Evolutionary conservation across 2,797 vertebrate genomes (phyloP).

Genomic region (Myotis daubentonii): DNA sequence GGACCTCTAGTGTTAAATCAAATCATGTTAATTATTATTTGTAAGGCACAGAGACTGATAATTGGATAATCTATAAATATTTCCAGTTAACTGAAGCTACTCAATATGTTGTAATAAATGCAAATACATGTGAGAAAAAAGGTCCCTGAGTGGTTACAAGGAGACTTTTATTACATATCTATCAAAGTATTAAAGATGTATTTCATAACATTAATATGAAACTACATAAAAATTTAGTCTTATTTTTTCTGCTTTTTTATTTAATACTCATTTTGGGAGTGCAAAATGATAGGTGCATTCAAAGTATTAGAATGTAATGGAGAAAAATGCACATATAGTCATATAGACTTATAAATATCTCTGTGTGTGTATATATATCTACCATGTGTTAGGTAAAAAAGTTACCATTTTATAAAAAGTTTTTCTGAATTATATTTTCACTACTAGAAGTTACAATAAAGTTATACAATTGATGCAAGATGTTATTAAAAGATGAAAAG

Average conservation of each 20-base stretch:
- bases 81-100: neutral
- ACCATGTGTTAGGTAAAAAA: neutral
- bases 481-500: neutral
- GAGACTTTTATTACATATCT: neutral
- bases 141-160: neutral
- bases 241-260: neutral
- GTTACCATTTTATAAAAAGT: neutral
- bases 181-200: neutral
- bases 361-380: neutral
- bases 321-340: neutral
- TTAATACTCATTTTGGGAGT: neutral
- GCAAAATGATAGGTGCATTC: neutral
- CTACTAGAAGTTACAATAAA: neutral
- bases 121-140: neutral
- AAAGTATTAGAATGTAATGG: neutral
- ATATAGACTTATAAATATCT: neutral
- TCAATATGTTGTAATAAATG: neutral
- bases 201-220: neutral
- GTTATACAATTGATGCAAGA: neutral
- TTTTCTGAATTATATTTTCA: slow-evolving; percentile 2
- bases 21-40: neutral
- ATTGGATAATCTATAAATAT: neutral
- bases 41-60: neutral
- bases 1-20: neutral
- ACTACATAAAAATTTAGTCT: neutral